Conservation (phyloP, 2,113 vertebrate genomes). For the Mormoops blainvillei region DNA sequence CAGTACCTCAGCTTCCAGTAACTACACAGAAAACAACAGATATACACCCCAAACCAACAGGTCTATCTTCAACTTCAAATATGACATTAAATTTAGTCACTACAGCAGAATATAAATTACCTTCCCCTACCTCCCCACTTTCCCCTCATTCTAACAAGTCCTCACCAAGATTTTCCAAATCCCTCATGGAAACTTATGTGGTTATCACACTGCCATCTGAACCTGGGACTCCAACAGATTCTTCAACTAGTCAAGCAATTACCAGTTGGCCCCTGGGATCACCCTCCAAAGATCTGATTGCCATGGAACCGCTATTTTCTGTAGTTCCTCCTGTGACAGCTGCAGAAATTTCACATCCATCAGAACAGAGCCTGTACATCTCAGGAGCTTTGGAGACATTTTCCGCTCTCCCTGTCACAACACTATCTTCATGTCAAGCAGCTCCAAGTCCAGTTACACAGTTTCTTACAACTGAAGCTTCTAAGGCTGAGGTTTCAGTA, state of each 20-base stretch:
- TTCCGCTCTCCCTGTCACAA: constrained; percentile 82
- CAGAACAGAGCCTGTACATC: constrained; percentile 82
- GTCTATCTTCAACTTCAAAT: constrained; percentile 83
- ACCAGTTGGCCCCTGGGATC: constrained; percentile 83
- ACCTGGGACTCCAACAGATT: constrained; percentile 92
- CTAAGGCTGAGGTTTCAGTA: constrained; percentile 85
- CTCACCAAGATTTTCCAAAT: constrained; percentile 88
- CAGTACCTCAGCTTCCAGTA: constrained; percentile 81
- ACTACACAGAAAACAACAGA: constrained; percentile 83
- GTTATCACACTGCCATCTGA: constrained; percentile 98
- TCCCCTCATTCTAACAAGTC: constrained; percentile 90
- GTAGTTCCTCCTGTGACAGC: constrained; percentile 83
- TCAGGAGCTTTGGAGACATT: constrained; percentile 84
- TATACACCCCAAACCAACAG: constrained; percentile 83
- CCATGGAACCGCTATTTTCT: constrained; percentile 83
- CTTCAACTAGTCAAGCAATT: constrained; percentile 86
- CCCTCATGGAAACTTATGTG: constrained; percentile 92
- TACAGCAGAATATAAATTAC: constrained; percentile 86
- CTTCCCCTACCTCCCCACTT: constrained; percentile 93
- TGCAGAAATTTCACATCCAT: constrained; percentile 83
- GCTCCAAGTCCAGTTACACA: constrained; percentile 82
- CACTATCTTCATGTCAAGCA: constrained; percentile 77
- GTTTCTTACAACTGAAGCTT: constrained; percentile 83
- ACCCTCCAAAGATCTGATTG: constrained; percentile 80
- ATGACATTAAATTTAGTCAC: constrained; percentile 90